phyloP scores from a whole-genome alignment of 2,113 vertebrate species.

The Scomber japonicus region DNA sequence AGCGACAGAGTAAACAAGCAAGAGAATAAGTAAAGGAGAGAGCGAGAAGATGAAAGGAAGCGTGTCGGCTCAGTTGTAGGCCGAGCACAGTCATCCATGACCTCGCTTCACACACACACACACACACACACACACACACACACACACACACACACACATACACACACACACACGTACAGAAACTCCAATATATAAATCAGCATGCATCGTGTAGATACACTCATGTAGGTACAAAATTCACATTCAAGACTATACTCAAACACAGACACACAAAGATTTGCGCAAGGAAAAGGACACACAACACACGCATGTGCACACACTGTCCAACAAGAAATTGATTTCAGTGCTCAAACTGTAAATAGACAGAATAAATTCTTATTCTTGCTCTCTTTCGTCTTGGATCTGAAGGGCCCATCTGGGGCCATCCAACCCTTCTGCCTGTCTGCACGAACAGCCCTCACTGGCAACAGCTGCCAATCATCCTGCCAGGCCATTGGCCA shows the following conservation, averaged over 20 bases:
- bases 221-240: neutral
- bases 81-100: neutral
- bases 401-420: slow-evolving; percentile 71
- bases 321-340: slow-evolving; percentile 12
- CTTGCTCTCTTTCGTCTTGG: neutral
- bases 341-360: slow-evolving; percentile 14
- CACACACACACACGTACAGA: neutral
- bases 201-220: neutral
- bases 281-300: neutral
- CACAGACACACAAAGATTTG: neutral
- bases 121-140: slow-evolving; percentile 15
- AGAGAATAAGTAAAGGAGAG: neutral
- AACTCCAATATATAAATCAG: neutral
- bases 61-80: neutral
- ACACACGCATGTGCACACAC: neutral
- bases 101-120: slow-evolving; percentile 2
- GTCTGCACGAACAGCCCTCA: slow-evolving; percentile 64
- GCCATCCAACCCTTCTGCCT: slow-evolving; percentile 45
- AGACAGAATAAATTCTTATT: slow-evolving; percentile 20
- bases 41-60: neutral
- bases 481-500: slow-evolving; percentile 73
- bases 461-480: slow-evolving; percentile 78
- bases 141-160: neutral
- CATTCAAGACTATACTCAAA: too few species aligned
- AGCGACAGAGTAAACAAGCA: neutral